Conservation (phyloP, 1,140 invertebrate genomes). For the Metaphire vulgaris region DNA sequence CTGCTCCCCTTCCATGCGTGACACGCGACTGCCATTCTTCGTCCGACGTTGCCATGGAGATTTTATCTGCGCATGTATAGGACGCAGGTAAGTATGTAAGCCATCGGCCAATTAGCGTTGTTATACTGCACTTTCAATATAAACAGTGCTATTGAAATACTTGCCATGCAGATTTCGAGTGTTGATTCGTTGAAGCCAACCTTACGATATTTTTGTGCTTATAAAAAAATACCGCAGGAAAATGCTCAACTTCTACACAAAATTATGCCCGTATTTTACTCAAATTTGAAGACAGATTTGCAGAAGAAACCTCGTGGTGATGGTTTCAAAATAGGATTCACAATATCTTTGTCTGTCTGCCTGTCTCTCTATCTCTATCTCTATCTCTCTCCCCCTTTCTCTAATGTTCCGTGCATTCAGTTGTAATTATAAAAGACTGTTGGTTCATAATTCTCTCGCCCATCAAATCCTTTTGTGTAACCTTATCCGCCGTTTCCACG, state of each 20-base stretch:
- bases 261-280: not conserved
- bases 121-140: not conserved
- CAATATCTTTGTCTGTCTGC: not conserved
- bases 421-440: not conserved
- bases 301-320: not conserved
- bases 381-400: not conserved
- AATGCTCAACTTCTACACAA: not conserved
- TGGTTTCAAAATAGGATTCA: no score
- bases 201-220: not conserved
- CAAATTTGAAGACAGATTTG: not conserved
- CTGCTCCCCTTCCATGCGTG: not conserved
- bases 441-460: not conserved
- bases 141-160: not conserved
- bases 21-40: not conserved
- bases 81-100: no score
- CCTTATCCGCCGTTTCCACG: not conserved
- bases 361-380: not conserved
- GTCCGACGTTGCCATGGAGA: not conserved
- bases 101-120: not conserved
- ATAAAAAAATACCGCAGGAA: not conserved
- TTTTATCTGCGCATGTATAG: no score
- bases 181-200: not conserved
- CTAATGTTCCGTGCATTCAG: not conserved
- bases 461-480: not conserved
- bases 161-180: not conserved